These are phyloP conservation scores for Drosophila mayri DNA, from an alignment of 1,140 invertebrate species.

Conservation along the genomic window DNA sequence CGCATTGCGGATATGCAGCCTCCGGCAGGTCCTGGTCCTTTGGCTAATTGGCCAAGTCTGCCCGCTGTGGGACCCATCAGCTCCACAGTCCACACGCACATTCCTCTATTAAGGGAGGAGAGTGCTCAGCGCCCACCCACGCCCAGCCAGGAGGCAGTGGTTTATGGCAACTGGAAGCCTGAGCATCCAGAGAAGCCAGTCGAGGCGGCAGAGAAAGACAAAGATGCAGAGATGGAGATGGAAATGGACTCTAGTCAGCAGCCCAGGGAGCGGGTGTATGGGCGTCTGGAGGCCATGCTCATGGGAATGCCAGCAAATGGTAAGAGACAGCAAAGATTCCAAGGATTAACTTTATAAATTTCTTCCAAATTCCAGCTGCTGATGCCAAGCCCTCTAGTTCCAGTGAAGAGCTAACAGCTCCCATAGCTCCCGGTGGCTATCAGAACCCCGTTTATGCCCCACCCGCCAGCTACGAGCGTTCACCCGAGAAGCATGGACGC, in stretches of 20 bases:
- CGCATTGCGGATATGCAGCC: slow-evolving; percentile 63
- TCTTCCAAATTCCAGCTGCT: slow-evolving; percentile 5
- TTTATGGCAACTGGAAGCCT: slow-evolving; percentile 80
- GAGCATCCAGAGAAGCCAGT: slow-evolving; percentile 61
- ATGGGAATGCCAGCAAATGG: slow-evolving; percentile 67
- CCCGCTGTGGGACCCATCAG: slow-evolving; percentile 47
- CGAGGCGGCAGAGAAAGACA: background rate
- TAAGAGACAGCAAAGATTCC: slow-evolving; percentile 11
- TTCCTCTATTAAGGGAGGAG: slow-evolving; percentile 59
- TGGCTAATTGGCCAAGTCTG: slow-evolving; percentile 13
- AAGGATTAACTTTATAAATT: background rate
- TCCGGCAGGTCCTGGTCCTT: slow-evolving; percentile 1
- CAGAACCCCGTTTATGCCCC: slow-evolving; percentile 20
- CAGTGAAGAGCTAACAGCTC: slow-evolving; percentile 43
- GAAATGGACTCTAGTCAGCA: slow-evolving; percentile 13
- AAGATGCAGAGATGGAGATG: background rate
- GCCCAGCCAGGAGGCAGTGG: slow-evolving; percentile 54
- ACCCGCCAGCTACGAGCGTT: slow-evolving; percentile 56
- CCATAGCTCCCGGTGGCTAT: slow-evolving; percentile 39
- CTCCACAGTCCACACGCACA: slow-evolving; percentile 67
- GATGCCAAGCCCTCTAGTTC: slow-evolving; percentile 35
- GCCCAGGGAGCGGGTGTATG: slow-evolving; percentile 59
- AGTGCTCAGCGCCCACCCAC: slow-evolving; percentile 11
- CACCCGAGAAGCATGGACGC: slow-evolving; percentile 53
- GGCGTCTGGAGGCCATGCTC: slow-evolving; percentile 66